These are phyloP conservation scores for Lasioglossum leucozonium DNA, from an alignment of 2,888 invertebrate species.

Conservation along the genomic window DNA sequence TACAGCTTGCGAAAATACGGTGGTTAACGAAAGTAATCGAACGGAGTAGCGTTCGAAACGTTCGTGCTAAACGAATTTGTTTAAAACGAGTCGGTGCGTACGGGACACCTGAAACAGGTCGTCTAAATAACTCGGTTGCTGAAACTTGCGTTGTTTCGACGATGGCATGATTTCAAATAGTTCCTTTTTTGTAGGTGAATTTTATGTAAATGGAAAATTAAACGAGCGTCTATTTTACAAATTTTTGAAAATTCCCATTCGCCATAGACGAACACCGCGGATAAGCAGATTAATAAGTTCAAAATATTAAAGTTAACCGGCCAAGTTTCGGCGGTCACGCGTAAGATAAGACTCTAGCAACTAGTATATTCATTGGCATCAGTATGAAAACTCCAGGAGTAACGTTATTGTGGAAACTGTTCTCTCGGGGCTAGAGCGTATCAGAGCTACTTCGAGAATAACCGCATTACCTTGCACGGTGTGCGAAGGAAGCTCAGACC, in stretches of 20 bases:
- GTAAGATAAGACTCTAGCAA: neutral
- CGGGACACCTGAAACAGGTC: too few species aligned
- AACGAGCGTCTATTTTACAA: too few species aligned
- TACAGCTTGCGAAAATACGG: neutral
- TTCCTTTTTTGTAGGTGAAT: too few species aligned
- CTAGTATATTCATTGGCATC: neutral
- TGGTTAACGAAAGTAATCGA: neutral
- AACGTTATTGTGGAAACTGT: neutral
- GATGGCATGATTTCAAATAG: too few species aligned
- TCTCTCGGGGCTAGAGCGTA: neutral
- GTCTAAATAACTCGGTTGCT: too few species aligned
- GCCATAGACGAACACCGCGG: too few species aligned
- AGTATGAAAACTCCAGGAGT: neutral
- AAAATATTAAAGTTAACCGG: neutral
- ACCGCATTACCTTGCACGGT: neutral
- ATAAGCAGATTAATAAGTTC: neutral
- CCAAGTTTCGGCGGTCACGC: neutral
- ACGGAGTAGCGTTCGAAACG: neutral
- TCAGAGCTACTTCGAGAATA: neutral
- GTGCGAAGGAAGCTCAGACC: neutral
- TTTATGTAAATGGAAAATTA: too few species aligned
- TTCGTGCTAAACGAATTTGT: neutral
- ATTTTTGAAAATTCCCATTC: neutral
- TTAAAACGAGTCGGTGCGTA: too few species aligned
- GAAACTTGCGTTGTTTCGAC: too few species aligned